phyloP scores from a whole-genome alignment of 2,113 vertebrate species.

The Egretta garzetta region DNA sequence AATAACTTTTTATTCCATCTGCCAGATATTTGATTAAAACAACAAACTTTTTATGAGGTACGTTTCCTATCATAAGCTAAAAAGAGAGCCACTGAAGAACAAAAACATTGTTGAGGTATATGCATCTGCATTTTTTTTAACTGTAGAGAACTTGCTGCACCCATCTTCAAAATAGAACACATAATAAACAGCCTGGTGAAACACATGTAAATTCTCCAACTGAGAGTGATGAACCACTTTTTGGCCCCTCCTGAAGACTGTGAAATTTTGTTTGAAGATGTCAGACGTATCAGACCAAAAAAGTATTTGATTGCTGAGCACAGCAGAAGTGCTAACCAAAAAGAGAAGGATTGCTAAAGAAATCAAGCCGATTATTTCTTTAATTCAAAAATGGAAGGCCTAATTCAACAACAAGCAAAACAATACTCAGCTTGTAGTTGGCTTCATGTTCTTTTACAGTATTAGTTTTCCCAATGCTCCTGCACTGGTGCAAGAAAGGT shows the following conservation, averaged over 20 bases:
- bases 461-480: not conserved
- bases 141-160: not conserved
- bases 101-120: not conserved
- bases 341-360: not conserved
- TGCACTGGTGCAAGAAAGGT: not conserved
- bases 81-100: not conserved
- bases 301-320: not conserved
- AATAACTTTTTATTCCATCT: not conserved
- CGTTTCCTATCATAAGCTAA: not conserved
- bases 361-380: not conserved
- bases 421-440: not conserved
- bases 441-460: not conserved
- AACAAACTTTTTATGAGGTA: not conserved
- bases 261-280: not conserved
- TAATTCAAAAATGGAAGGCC: not conserved
- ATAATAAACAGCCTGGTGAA: not conserved
- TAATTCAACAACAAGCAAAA: not conserved
- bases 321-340: not conserved
- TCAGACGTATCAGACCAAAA: not conserved
- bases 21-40: not conserved
- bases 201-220: fast-evolving
- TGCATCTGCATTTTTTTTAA: not conserved
- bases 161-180: not conserved
- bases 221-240: not conserved
- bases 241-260: not conserved